Conservation (phyloP, 1,140 invertebrate species). For the Patella vulgata region DNA sequence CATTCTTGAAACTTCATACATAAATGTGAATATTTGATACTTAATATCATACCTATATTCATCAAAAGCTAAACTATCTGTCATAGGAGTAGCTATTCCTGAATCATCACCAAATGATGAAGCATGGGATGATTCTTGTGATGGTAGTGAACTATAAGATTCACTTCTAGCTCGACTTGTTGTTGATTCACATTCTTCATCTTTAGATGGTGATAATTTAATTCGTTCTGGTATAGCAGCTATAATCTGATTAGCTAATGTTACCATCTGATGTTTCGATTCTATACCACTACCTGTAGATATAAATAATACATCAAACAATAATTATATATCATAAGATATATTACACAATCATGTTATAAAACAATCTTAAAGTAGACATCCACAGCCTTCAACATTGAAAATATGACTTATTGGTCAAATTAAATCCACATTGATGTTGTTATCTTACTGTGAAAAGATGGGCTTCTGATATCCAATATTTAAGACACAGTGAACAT, state of each 20-base stretch:
- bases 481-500: too few species aligned
- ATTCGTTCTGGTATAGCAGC: constrained; percentile 96
- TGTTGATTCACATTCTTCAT: constrained; percentile 42
- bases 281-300: too few species aligned
- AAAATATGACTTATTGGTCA: too few species aligned
- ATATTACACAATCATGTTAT: neutral
- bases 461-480: too few species aligned
- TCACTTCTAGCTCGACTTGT: constrained; percentile 52
- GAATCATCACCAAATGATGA: constrained; percentile 63
- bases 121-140: constrained; percentile 54
- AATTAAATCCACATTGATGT: too few species aligned
- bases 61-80: constrained; percentile 63
- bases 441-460: too few species aligned
- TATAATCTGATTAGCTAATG: constrained; percentile 96
- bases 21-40: too few species aligned
- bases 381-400: too few species aligned
- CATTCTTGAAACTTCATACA: too few species aligned
- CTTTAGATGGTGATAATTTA: constrained; percentile 71
- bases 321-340: constrained; percentile 8
- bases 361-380: too few species aligned
- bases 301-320: neutral
- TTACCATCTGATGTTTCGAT: constrained; percentile 84
- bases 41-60: constrained; percentile 62
- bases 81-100: constrained; percentile 63
- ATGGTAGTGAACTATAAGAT: constrained; percentile 60